Evolutionary conservation across 1,140 invertebrate species (phyloP).

Genomic region (Episyrphus balteatus): DNA sequence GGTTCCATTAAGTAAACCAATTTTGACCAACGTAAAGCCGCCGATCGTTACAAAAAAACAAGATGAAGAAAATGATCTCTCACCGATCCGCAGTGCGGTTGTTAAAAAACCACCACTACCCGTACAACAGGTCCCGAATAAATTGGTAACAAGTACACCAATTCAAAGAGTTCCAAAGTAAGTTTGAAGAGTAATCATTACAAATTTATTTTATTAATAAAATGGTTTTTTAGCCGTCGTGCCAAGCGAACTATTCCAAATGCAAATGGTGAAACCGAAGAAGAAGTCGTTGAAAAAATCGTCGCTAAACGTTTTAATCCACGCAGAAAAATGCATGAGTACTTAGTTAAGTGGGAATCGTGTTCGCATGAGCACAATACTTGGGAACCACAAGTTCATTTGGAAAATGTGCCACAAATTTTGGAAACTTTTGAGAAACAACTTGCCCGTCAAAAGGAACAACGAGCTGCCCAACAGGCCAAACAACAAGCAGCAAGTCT

Average conservation of each 20-base stretch:
- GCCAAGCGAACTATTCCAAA: slow-evolving; percentile 28
- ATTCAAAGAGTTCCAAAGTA: too few relatives aligned
- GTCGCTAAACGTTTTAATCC: slow-evolving; percentile 69
- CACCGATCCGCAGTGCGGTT: neutral
- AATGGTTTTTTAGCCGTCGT: slow-evolving; percentile 22
- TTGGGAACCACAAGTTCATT: slow-evolving; percentile 65
- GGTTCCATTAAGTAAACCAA: too few relatives aligned
- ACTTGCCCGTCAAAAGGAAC: slow-evolving; percentile 59
- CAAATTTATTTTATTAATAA: too few relatives aligned
- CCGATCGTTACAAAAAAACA: too few relatives aligned
- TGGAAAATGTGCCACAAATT: slow-evolving; percentile 59
- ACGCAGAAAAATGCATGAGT: slow-evolving; percentile 62
- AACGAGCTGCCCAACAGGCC: slow-evolving; percentile 43
- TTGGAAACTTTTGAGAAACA: slow-evolving; percentile 70
- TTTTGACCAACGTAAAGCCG: too few relatives aligned
- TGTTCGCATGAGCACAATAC: slow-evolving; percentile 62
- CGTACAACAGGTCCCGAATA: neutral
- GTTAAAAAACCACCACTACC: neutral
- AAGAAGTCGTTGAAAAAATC: slow-evolving; percentile 57
- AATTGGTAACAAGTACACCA: too few relatives aligned
- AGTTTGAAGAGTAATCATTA: too few relatives aligned
- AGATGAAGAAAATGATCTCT: neutral
- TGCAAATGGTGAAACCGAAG: slow-evolving; percentile 18
- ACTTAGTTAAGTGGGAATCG: slow-evolving; percentile 72
- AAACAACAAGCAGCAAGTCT: slow-evolving; percentile 26